Evolutionary conservation across 2,888 invertebrate species (phyloP).

Genomic region (Idaea biselata): DNA sequence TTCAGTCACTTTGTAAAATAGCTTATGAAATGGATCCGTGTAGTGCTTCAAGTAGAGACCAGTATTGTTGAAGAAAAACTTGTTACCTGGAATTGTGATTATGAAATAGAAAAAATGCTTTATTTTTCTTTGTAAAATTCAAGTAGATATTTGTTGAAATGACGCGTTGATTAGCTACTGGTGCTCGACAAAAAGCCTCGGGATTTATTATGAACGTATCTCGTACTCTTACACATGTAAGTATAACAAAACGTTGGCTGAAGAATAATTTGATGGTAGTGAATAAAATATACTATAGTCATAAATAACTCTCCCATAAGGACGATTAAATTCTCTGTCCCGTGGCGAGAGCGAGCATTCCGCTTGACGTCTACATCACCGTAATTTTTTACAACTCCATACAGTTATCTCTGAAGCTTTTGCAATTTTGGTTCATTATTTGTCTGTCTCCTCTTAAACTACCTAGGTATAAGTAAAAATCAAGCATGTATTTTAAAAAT

Average conservation of each 20-base stretch:
- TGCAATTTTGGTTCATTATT: conserved; percentile 31
- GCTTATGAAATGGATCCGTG: conserved; percentile 31
- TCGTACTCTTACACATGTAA: not conserved
- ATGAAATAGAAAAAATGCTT: too few species aligned
- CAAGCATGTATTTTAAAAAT: too few species aligned
- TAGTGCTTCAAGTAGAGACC: conserved; percentile 20
- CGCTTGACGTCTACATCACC: conserved; percentile 60
- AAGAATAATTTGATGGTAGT: conserved; percentile 29
- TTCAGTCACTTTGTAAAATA: conserved; percentile 52
- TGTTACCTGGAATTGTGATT: not conserved
- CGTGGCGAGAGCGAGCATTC: conserved; percentile 45
- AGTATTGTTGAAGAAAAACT: not conserved
- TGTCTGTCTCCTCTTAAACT: conserved; percentile 6
- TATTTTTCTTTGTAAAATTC: too few species aligned
- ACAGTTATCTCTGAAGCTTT: conserved; percentile 28
- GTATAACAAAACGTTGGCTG: not conserved
- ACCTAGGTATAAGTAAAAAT: too few species aligned
- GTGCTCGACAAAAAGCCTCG: not conserved
- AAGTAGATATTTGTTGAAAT: not conserved
- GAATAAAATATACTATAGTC: conserved; percentile 43
- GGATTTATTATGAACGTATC: not conserved
- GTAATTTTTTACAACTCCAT: conserved; percentile 63
- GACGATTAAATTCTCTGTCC: conserved; percentile 63
- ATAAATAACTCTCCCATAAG: conserved; percentile 55
- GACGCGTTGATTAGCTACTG: not conserved